A percentile compares a stretch with the other conserved stretches of the same genome.
These are phyloP conservation scores for Aramus guarauna DNA, from an alignment of 2,113 vertebrate genomes.

Conservation along the genomic window DNA sequence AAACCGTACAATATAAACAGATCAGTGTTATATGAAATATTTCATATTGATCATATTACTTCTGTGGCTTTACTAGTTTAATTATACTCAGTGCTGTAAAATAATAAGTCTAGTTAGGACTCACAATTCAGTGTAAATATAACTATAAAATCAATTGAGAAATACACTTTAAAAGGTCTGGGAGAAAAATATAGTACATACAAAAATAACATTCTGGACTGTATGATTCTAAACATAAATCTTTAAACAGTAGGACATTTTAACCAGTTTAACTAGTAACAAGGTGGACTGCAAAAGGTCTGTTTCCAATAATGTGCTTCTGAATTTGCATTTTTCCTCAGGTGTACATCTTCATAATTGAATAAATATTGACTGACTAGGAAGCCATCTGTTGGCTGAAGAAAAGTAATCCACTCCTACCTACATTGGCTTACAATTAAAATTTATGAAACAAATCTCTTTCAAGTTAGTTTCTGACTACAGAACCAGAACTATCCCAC, in stretches of 20 bases:
- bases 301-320: not conserved
- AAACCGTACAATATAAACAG: not conserved
- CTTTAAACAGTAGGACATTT: not conserved
- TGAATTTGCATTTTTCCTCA: not conserved
- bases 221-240: not conserved
- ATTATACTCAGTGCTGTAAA: not conserved
- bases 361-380: not conserved
- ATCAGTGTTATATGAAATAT: not conserved
- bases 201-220: not conserved
- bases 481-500: not conserved
- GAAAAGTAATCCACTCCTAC: not conserved
- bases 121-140: not conserved
- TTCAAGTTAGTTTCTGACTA: not conserved
- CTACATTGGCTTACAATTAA: not conserved
- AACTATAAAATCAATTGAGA: not conserved
- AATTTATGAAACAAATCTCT: not conserved
- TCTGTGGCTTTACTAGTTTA: not conserved
- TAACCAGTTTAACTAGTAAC: not conserved
- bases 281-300: not conserved
- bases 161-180: not conserved
- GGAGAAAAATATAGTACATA: not conserved
- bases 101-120: not conserved
- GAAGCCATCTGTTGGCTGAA: not conserved
- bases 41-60: not conserved
- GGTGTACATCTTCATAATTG: not conserved